phyloP scores from a whole-genome alignment of 2,113 vertebrate genomes.

The Corvus moneduloides region DNA sequence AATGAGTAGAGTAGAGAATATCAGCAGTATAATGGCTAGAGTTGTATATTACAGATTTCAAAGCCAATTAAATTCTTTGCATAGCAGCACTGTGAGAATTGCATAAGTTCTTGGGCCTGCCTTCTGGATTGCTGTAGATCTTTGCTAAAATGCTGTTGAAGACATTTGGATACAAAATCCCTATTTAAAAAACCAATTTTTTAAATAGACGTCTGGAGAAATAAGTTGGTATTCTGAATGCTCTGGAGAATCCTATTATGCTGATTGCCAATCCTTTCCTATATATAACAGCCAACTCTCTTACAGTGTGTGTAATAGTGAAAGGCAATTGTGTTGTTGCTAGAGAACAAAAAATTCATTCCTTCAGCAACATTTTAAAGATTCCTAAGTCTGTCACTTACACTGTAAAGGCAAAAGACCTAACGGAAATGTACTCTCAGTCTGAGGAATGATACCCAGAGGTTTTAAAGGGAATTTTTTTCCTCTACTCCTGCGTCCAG shows the following conservation, averaged over 20 bases:
- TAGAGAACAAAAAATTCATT: neutral
- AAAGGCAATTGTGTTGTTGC: neutral
- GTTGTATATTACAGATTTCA: neutral
- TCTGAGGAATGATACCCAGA: neutral
- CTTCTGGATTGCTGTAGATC: neutral
- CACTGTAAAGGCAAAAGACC: neutral
- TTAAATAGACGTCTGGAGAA: neutral
- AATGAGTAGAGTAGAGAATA: neutral
- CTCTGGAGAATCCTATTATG: neutral
- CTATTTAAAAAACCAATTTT: neutral
- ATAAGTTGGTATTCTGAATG: neutral
- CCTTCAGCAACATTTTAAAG: neutral
- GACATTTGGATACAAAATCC: neutral
- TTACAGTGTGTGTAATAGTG: neutral
- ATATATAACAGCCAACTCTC: neutral
- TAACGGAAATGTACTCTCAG: neutral
- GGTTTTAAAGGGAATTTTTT: neutral
- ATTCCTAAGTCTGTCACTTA: neutral
- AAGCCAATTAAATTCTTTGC: constrained; percentile 3
- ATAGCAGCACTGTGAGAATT: constrained; percentile 14
- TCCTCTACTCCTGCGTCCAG: neutral
- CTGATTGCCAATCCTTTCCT: neutral
- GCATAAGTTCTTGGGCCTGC: neutral
- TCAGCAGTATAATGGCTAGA: neutral
- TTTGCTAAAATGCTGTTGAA: neutral